These are phyloP conservation scores for Myripristis jacobus DNA, from an alignment of 2,797 vertebrate species.

Conservation along the genomic window DNA sequence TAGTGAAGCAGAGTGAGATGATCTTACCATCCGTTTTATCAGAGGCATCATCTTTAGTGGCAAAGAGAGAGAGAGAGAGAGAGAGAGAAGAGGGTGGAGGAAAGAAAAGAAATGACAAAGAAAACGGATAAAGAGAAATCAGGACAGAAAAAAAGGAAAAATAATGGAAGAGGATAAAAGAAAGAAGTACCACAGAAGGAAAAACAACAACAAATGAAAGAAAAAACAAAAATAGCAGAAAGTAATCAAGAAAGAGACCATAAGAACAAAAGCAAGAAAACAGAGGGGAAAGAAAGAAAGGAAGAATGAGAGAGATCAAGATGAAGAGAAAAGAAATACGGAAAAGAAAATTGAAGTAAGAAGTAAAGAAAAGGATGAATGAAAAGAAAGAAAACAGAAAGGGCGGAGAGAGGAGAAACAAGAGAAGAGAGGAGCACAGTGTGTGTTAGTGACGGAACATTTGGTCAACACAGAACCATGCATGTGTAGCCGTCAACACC, in stretches of 20 bases:
- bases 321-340: slow-evolving; percentile 15
- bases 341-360: slow-evolving; percentile 5
- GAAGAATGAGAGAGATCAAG: slow-evolving; percentile 70
- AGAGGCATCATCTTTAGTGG: slow-evolving; percentile 97
- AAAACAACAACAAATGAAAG: slow-evolving; percentile 4
- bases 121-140: slow-evolving; percentile 13
- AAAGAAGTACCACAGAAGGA: slow-evolving; percentile 14
- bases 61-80: slow-evolving; percentile 82
- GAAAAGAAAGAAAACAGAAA: too few relatives aligned
- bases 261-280: slow-evolving; percentile 19
- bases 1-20: slow-evolving; percentile 73
- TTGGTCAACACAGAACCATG: slow-evolving; percentile 55
- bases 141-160: slow-evolving; percentile 23
- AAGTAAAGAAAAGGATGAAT: too few relatives aligned
- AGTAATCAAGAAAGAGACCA: slow-evolving; percentile 3
- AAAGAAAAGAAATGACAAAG: slow-evolving; percentile 81
- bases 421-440: slow-evolving; percentile 70
- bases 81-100: slow-evolving; percentile 65
- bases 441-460: slow-evolving; percentile 70
- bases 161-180: slow-evolving; percentile 16
- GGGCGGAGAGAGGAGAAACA: slow-evolving; percentile 39
- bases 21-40: slow-evolving; percentile 99
- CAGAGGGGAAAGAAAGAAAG: not conserved
- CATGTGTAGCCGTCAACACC: slow-evolving; percentile 34
- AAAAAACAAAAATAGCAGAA: too few relatives aligned